Evolutionary conservation across 2,113 vertebrate species (phyloP).

Genomic region (Lepisosteus osseus): DNA sequence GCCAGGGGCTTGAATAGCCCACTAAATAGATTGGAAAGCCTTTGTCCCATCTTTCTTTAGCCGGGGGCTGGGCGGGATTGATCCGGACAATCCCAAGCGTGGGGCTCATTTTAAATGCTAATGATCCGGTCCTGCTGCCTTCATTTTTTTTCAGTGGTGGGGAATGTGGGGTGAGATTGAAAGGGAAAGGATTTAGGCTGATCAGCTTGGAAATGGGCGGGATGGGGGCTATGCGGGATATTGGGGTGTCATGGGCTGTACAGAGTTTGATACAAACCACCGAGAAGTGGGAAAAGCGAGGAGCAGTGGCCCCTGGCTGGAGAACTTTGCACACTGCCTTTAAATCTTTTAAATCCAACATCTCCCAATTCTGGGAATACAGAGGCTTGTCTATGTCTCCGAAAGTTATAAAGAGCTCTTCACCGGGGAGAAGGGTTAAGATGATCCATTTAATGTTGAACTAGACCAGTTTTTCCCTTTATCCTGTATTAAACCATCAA

Average conservation of each 20-base stretch:
- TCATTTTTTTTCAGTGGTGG: too few relatives aligned
- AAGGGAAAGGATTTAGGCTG: constrained; percentile 14
- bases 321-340: background rate
- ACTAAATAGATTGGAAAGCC: background rate
- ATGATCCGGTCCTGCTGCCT: background rate
- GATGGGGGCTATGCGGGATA: too few relatives aligned
- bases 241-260: constrained; percentile 1
- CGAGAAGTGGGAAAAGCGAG: constrained; percentile 10
- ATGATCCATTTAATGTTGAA: too few relatives aligned
- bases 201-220: background rate
- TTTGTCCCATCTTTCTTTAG: background rate
- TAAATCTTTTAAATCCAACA: background rate
- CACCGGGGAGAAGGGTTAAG: too few relatives aligned
- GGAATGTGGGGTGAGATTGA: background rate
- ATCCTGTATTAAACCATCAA: too few relatives aligned
- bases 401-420: background rate
- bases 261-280: constrained; percentile 32
- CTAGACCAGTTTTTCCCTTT: too few relatives aligned
- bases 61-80: background rate
- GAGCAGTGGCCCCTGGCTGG: too few relatives aligned
- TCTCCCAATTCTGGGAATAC: background rate
- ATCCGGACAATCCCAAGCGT: background rate
- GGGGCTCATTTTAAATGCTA: constrained; percentile 27
- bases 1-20: background rate
- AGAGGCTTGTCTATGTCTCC: background rate